Conservation (phyloP, 2,888 invertebrate species). For the Orchesella flavescens region DNA sequence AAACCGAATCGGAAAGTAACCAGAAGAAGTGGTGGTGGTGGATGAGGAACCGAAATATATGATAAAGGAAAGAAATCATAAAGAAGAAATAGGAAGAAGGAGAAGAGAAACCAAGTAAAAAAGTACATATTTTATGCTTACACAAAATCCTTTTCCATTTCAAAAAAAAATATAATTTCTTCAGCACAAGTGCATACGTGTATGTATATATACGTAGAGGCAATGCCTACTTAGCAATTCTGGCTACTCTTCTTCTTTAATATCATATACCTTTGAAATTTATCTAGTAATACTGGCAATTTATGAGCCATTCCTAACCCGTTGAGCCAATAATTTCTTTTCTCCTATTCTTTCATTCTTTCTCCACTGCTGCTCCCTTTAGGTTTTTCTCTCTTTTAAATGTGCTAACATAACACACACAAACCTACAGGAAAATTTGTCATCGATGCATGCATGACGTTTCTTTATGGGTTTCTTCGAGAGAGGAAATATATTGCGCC, state of each 20-base stretch:
- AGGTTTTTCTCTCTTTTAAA: conserved; percentile 1
- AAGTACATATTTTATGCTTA: conserved; percentile 37
- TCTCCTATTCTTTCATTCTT: neutral
- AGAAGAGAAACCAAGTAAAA: conserved; percentile 18
- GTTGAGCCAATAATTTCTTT: conserved; percentile 23
- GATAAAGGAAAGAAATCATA: neutral
- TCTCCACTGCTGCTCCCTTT: conserved; percentile 6
- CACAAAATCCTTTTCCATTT: conserved; percentile 27
- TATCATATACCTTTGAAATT: conserved; percentile 19
- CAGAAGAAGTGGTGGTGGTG: conserved; percentile 7
- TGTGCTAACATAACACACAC: too few species aligned
- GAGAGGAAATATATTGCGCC: conserved; percentile 10
- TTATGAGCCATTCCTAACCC: conserved; percentile 39
- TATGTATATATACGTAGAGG: too few species aligned
- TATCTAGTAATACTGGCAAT: conserved; percentile 31
- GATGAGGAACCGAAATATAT: conserved; percentile 5
- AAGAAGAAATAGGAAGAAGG: neutral
- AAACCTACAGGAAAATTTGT: neutral
- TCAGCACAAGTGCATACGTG: neutral
- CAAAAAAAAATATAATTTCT: neutral
- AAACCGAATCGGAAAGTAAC: conserved; percentile 44
- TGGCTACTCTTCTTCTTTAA: conserved; percentile 1
- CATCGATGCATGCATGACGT: neutral
- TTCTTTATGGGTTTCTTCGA: neutral
- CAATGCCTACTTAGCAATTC: neutral